Base-by-base conservation (phyloP, 2,888 invertebrate genomes). In the Callyntrura sp. region DNA sequence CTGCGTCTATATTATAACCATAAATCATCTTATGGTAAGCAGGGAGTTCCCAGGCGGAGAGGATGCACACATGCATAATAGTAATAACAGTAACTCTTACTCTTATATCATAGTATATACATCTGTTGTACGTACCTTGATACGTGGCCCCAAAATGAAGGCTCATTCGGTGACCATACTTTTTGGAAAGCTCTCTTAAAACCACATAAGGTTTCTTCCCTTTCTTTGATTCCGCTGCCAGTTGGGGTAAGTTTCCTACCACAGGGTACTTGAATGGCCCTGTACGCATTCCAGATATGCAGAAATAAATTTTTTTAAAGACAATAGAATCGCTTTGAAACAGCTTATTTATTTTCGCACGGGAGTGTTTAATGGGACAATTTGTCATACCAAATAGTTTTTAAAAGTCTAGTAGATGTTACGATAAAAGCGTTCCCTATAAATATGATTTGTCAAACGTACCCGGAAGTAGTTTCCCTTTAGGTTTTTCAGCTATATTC, bases 111-210 rank as follows among this genome's bases (percentile, higher is more conserved):
- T 55, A 55, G 2, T 57, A 1, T 17, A 57, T n/a, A 57, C 17
- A 57, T 1, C 0, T 5, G 2, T 57, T n/a, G n/a, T n/a, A 62
- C 48, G 9, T 78, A 91, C 91, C 91, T 90, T 91, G 91, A 65
- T 91, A 91, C 8, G 91, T 91, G 35, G 90, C 28, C 4, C 91
- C 91, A 79, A 90, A 91, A 25, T 91, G 90, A 35, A 91, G 55
- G 65, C 89, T 90, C 91, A 91, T 91, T n/a, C 83, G 70, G 82
- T 90, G 89, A 45, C 91, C 91, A 90, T 91, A 91, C 65, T 90
- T 83, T 65, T 87, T 83, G 25, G 91, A 90, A 11, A 91, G 84
- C 14, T 89, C 85, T 25, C 65, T 45, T 5, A 91, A 76, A 28
- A 90, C 90, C 65, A 85, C 90, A 55, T 91, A 91, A 0, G 91